phyloP scores from a whole-genome alignment of 2,888 invertebrate genomes.

The Melikaiella ostensackeni region DNA sequence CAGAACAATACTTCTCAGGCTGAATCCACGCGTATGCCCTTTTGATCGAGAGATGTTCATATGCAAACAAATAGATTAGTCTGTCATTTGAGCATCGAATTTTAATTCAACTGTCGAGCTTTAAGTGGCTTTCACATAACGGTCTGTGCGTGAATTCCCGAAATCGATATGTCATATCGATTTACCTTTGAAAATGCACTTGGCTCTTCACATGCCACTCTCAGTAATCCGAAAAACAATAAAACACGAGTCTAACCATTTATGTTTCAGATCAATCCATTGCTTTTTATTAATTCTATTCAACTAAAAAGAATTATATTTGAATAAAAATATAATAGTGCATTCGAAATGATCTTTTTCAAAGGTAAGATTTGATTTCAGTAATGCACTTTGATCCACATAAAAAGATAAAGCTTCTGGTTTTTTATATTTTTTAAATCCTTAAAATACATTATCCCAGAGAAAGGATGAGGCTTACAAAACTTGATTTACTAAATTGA shows the following conservation, averaged over 20 bases:
- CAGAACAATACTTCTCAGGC: too few species aligned
- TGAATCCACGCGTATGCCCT: too few species aligned
- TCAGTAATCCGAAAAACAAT: constrained; percentile 18
- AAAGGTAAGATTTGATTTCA: too few species aligned
- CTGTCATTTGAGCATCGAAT: constrained; percentile 52
- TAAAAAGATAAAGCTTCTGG: not conserved
- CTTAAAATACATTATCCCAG: not conserved
- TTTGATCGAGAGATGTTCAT: too few species aligned
- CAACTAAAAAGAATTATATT: too few species aligned
- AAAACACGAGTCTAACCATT: constrained; percentile 17
- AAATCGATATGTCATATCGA: constrained; percentile 21
- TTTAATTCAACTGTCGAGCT: constrained; percentile 51
- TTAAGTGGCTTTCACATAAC: constrained; percentile 53
- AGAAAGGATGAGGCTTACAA: not conserved
- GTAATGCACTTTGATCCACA: too few species aligned
- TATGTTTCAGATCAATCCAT: not conserved
- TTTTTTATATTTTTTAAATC: not conserved
- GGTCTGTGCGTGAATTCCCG: constrained; percentile 44
- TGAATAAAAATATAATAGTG: too few species aligned
- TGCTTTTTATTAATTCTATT: too few species aligned
- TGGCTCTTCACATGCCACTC: not conserved
- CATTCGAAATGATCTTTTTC: too few species aligned
- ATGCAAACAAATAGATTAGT: constrained; percentile 51
- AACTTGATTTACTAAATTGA: constrained; percentile 30
- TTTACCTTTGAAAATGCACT: constrained; percentile 26